Evolutionary conservation across 2,888 invertebrate genomes (phyloP), one percentile per base, ranked within the genome.

Genomic region (Dryocosmus kuriphilus): DNA sequence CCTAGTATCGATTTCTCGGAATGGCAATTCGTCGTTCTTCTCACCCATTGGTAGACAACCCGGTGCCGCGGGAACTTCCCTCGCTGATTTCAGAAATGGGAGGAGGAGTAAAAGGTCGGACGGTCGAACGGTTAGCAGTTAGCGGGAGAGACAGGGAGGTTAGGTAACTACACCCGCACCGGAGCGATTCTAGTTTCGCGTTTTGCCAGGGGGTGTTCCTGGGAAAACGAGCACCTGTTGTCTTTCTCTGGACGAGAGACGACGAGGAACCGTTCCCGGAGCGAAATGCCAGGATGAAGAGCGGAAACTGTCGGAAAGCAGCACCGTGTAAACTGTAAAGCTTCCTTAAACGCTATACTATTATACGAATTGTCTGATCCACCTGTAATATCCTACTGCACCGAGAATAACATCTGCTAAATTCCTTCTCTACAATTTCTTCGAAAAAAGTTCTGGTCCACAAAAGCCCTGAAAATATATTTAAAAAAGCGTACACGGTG

Each of bases 201-300:
- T 89, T 89, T 88, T 80, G 89, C 89, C 89, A 84, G 84, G 83
- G 90, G 89, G 85, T 89, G 86, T 88, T 85, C 86, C 89, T 90
- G 90, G 89, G 90, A 90, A 90, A 88, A 81, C 79, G 77, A 79
- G 82, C 90, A 90, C 89, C 89, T 90, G 90, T 83, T 88, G 84
- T 88, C 87, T 88, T 89, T 89, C 87, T 86, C 87, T 79, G 75
- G 80, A 79, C 80, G 80, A n/a, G 77, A 81, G 80, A 79, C 82
- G 79, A 80, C 80, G 80, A 81, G 82, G 78, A 80, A 80, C 80
- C 80, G 80, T 79, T 81, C 77, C 81, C 77, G 75, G 80, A 82
- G 81, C 80, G 77, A 81, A 82, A 51, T 71, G 51, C 30, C 30
- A 51, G 46, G 9, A 41, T 46, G 27, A 46, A 51, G 27, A 71